These are phyloP conservation scores for Gymnothorax javanicus DNA, from an alignment of 2,797 vertebrate genomes.

Conservation along the genomic window DNA sequence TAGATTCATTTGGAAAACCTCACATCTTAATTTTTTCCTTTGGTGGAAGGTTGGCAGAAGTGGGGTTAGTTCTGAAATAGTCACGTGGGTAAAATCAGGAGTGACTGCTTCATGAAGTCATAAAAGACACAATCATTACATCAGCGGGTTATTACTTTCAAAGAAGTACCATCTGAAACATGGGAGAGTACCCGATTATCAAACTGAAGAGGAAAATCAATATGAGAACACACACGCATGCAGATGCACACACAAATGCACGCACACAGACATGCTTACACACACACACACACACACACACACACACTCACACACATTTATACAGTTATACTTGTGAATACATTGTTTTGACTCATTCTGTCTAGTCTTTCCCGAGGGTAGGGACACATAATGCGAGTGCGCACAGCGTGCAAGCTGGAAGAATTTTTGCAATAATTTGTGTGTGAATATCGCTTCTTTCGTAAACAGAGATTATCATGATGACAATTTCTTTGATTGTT, in stretches of 20 bases:
- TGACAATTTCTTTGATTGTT: too few species aligned
- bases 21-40: background rate
- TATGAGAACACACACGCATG: background rate
- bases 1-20: background rate
- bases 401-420: too few species aligned
- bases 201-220: background rate
- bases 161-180: background rate
- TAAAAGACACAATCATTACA: background rate
- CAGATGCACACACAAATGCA: background rate
- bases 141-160: background rate
- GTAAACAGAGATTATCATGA: too few species aligned
- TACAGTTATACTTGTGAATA: background rate
- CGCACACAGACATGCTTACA: background rate
- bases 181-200: background rate
- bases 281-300: background rate
- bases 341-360: too few species aligned
- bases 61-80: background rate
- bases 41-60: background rate
- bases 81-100: background rate
- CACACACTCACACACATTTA: background rate
- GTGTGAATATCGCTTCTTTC: too few species aligned
- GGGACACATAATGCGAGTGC: too few species aligned
- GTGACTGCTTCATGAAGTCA: constrained; percentile 2
- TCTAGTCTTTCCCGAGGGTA: too few species aligned
- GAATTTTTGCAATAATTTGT: too few species aligned